Conservation (phyloP, 64 coral and sea anemone genomes). For the Montipora efflorescens region DNA sequence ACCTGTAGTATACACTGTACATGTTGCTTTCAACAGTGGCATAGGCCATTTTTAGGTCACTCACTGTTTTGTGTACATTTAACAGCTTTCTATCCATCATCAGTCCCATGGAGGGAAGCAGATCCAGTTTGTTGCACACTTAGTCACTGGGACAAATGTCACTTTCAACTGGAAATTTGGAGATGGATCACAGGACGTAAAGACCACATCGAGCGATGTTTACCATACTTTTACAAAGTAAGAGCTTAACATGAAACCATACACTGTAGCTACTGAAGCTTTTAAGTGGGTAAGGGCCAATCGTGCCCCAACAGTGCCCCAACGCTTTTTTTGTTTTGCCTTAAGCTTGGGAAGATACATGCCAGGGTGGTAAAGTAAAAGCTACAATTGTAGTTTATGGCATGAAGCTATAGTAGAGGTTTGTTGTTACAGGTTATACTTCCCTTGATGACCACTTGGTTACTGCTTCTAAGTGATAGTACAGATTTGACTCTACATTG, state of each 20-base stretch:
- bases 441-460: no score
- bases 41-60: background rate
- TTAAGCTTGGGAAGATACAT: no score
- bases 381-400: no score
- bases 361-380: no score
- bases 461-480: no score
- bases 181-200: constrained; percentile 7
- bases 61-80: background rate
- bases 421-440: no score
- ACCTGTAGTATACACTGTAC: no score
- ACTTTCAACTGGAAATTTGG: constrained; percentile 53
- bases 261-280: background rate
- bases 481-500: no score
- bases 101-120: background rate
- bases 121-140: background rate
- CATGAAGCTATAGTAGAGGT: no score
- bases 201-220: background rate
- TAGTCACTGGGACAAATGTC: constrained; percentile 26
- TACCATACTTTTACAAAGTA: constrained; percentile 24
- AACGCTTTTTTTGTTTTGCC: no score
- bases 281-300: background rate
- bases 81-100: constrained; percentile 18
- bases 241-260: background rate
- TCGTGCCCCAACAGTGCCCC: background rate
- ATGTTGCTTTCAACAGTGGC: no score